These are phyloP conservation scores for mouse (Mus musculus) DNA, from an alignment of 2,113 vertebrate genomes.

Conservation along the genomic window DNA sequence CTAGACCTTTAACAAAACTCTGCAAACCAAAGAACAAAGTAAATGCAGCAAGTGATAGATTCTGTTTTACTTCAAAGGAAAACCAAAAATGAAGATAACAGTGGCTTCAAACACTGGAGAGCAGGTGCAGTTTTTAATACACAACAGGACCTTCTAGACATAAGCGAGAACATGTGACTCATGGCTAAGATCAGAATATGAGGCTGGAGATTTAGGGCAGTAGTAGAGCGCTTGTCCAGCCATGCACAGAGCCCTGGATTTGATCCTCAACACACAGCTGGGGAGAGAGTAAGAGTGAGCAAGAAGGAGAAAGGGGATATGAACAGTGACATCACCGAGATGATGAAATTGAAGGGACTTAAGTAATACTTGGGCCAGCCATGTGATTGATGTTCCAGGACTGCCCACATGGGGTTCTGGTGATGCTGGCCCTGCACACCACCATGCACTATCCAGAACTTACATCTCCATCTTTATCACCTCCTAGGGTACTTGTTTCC, in stretches of 20 bases:
- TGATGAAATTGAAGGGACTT: background rate
- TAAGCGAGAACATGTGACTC: background rate
- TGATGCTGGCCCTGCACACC: background rate
- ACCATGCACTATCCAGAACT: background rate
- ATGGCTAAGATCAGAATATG: background rate
- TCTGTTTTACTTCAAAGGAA: background rate
- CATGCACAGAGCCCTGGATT: background rate
- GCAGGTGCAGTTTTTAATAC: background rate
- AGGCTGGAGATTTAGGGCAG: background rate
- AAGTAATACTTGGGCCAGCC: background rate
- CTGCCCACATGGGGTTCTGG: background rate
- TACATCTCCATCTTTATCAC: background rate
- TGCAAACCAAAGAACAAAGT: background rate
- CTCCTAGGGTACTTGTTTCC: no score
- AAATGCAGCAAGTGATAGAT: background rate
- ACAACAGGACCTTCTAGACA: background rate
- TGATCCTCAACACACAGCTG: background rate
- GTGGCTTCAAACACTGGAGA: background rate
- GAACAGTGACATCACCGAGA: background rate
- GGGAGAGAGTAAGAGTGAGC: background rate
- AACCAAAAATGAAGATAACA: background rate
- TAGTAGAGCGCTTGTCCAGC: background rate
- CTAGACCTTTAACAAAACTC: background rate
- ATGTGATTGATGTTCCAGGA: background rate
- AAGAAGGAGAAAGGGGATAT: background rate